Evolutionary conservation across 2,888 invertebrate species (phyloP), one percentile per base, ranked within the genome.

Genomic region (Drosophila affinis): DNA sequence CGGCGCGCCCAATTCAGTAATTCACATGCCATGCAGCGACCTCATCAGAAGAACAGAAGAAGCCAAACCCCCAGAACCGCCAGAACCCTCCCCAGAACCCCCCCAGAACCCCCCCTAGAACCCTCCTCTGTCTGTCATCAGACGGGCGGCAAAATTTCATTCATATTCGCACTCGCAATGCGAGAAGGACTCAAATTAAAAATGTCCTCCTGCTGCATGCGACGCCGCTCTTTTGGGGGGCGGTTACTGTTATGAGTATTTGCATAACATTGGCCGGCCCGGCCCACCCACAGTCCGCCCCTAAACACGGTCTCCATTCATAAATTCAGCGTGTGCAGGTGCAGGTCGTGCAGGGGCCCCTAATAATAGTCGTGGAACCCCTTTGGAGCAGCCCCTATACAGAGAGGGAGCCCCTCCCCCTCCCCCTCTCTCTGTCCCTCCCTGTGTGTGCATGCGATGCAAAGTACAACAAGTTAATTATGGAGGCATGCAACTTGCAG

Each of bases 401-500:
- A 14, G 34, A 1, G 12, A 1, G 10, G 34, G 10, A 0, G 3
- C 9, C 12, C 3, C 32, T 10, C 29, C 9, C 29, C 0, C 9
- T 2, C 9, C 12, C 32, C 21, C 21, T 10, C 32, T 32, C 29
- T 0, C 29, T 9, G 3, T 29, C 32, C 3, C 32, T 32, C 10
- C 12, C 32, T 24, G 4, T 12, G 1, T 32, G 27, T 59, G 56
- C 69, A 73, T 64, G 64, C 59, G 46, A 63, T 18, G 62, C 54
- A 51, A 39, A 69, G 80, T 62, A 84, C 87, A 88, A 88, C 84
- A 87, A 84, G 83, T 88, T 88, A 88, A 84, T 87, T 88, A 88
- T 75, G 79, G 70, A 79, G 78, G 87, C 81, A 72, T 79, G 87
- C 83, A 81, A 65, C 45, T 74, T 67, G 76, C 71, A 73, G 62